Evolutionary conservation across 2,888 invertebrate species (phyloP), one percentile per base, ranked within the genome.

Genomic region (Morpho helenor): DNA sequence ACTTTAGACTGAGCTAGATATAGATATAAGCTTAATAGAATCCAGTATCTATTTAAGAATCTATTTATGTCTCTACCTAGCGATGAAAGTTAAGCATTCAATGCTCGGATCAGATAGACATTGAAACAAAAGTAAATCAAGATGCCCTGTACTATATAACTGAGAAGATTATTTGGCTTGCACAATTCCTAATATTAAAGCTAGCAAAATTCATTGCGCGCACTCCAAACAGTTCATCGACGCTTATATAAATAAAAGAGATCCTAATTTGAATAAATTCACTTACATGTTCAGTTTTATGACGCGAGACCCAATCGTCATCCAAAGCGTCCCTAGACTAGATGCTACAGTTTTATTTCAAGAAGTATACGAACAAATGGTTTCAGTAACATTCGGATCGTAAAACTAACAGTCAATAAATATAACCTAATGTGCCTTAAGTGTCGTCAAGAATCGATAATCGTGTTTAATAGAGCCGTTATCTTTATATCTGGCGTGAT

Each of bases 321-420:
- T 52, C 41, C 60, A 43, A 49, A 61, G 53, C 42, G 57, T 60
- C 56, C 48, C 48, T 47, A 51, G 50, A 48, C 49, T 51, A 51
- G 59, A 61, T 56, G 60, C 57, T 62, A 67, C 64, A 66, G 63
- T 65, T 66, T 68, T 66, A 67, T 67, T 60, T 58, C 56, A 59
- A 56, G 54, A 51, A 63, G 63, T 64, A 64, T 68, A 66, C 65
- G 58, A 59, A 62, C 56, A 59, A 63, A 63, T 61, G 61, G 65
- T 62, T 61, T 62, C 66, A 66, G 61, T 59, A 66, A 57, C 67
- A 65, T 56, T 57, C 56, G 59, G 56, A 66, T 72, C 74, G 70
- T 79, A 76, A 77, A 76, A 75, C 70, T 76, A 79, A 79, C 72
- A 74, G 78, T 72, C 77, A 65, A 80, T 82, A 81, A 80, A 82